These are phyloP conservation scores for Calyptommatus sinebrachiatus DNA, from an alignment of 2,113 vertebrate species.

Conservation along the genomic window DNA sequence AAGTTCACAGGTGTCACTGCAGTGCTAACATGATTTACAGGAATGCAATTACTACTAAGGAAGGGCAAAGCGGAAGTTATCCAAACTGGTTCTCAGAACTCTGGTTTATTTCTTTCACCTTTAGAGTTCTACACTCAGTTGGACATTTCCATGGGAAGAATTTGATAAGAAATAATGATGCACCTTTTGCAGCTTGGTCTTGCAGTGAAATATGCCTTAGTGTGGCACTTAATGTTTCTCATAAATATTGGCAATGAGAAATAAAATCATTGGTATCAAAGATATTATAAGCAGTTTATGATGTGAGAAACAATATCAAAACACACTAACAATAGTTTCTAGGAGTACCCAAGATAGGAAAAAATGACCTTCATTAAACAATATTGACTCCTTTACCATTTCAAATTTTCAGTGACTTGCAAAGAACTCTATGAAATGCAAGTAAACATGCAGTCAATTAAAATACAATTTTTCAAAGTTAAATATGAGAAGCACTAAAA, in stretches of 20 bases:
- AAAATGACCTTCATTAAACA: too few species aligned
- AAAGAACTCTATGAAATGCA: too few species aligned
- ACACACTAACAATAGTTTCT: background rate
- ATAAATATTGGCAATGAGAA: background rate
- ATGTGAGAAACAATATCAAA: background rate
- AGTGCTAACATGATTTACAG: constrained; percentile 9
- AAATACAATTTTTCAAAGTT: too few species aligned
- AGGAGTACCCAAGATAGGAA: background rate
- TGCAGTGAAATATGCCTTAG: constrained; percentile 1
- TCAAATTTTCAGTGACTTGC: too few species aligned
- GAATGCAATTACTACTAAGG: background rate
- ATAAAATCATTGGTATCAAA: background rate
- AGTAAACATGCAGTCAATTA: too few species aligned
- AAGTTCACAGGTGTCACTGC: constrained; percentile 10
- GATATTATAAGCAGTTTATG: background rate
- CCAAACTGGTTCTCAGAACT: background rate
- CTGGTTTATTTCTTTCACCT: background rate
- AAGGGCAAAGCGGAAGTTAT: constrained; percentile 7
- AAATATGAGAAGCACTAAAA: too few species aligned
- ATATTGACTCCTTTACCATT: too few species aligned
- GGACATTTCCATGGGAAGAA: background rate
- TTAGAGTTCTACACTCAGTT: background rate
- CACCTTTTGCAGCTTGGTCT: background rate
- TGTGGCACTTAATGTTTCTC: background rate
- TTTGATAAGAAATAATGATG: background rate